Evolutionary conservation across 2,797 vertebrate species (phyloP), one percentile per base, ranked within the genome.

Genomic region (Macrochelys suwanniensis): DNA sequence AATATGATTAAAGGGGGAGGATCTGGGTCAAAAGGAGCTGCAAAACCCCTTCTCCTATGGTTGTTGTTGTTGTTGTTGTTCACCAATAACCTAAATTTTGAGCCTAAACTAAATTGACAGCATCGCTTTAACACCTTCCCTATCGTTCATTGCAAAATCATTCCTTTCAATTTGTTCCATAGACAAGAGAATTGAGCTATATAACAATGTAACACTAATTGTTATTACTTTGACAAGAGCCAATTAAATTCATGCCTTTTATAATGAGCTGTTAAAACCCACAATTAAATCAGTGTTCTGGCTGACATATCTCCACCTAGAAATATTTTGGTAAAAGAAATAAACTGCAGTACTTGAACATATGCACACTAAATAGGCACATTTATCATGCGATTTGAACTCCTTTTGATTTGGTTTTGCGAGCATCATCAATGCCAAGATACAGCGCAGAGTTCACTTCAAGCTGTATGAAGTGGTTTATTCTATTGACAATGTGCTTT

Each of bases 381-480:
- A n/a, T 9, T 51, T 89, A 84, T 87, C 82, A 84, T 54, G 65
- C 25, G 9, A 74, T 83, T 88, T 81, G 77, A 88, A 95, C 74
- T 49, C 37, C 51, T 8, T 71, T 88, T 0, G 2, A 87, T 97
- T 91, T 84, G 28, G 74, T 96, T 93, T 95, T 88, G 56, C 10
- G n/a, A 59, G 92, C 87, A 93, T 96, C 90, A 61, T 50, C 0
- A 0, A 81, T 92, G 15, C 54, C 42, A 2, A 80, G 91, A 80
- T 91, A 78, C 94, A 95, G 80, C 92, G 87, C 93, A 85, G 84
- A 89, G 84, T 10, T 54, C 89, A 92, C 94, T 95, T 87, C 25
- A 84, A 95, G 42, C 89, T 94, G 90, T 97, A 89, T 92, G 96
- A 97, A 97, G 95, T 93, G 97, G 84, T 97, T 98, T 90, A 95